Conservation (phyloP, 2,797 vertebrate species). For the Buceros bicornis region DNA sequence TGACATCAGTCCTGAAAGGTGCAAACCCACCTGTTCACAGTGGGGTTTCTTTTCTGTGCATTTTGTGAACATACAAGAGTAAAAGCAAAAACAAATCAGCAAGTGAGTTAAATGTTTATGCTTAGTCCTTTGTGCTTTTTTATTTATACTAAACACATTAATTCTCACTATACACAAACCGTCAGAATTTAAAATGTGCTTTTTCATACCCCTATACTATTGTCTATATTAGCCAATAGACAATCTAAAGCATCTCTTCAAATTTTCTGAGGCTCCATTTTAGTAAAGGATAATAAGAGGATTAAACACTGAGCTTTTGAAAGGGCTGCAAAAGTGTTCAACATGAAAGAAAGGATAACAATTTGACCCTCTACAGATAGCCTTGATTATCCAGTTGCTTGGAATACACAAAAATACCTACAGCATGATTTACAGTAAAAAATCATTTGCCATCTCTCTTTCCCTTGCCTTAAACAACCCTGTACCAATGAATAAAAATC, state of each 20-base stretch:
- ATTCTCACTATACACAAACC: constrained; percentile 15
- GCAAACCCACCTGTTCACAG: not conserved
- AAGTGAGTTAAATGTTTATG: not conserved
- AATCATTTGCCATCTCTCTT: constrained; percentile 15
- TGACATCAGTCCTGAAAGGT: not conserved
- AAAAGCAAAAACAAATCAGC: constrained; percentile 22
- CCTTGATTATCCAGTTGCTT: constrained; percentile 48
- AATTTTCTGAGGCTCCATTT: constrained; percentile 47
- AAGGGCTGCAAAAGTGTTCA: constrained; percentile 54
- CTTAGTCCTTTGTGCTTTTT: not conserved
- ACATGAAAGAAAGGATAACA: constrained; percentile 45
- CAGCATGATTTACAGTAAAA: not conserved
- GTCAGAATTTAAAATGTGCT: constrained; percentile 11
- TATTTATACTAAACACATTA: not conserved
- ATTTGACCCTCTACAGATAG: constrained; percentile 29
- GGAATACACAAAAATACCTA: constrained; percentile 18
- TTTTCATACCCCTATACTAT: not conserved
- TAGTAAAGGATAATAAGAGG: constrained; percentile 34
- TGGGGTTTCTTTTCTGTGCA: not conserved
- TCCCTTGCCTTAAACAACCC: not conserved
- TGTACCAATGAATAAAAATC: constrained; percentile 1
- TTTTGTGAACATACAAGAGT: not conserved
- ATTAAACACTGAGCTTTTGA: constrained; percentile 53
- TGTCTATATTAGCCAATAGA: not conserved
- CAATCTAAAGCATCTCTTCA: constrained; percentile 60